Conservation (phyloP, 2,797 vertebrate genomes). For the Sciurus carolinensis region DNA sequence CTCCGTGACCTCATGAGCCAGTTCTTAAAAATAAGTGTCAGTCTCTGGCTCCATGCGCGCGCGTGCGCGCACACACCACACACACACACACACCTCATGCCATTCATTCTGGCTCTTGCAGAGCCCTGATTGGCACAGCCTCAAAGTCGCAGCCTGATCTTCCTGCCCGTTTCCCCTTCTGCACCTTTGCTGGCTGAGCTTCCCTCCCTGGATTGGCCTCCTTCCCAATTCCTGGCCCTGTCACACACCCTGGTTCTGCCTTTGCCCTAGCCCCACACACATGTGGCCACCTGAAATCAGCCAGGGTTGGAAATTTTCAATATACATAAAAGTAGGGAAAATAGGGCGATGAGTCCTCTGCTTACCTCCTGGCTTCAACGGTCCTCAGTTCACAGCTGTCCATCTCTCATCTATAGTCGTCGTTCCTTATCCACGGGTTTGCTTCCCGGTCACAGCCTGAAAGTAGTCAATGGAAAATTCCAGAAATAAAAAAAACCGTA, state of each 20-base stretch:
- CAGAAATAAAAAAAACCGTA: background rate
- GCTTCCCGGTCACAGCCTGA: background rate
- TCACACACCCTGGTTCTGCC: fast-evolving
- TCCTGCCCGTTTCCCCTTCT: background rate
- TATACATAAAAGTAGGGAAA: background rate
- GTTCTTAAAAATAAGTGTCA: background rate
- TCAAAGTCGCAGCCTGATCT: background rate
- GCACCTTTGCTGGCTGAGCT: background rate
- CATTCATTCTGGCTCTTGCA: background rate
- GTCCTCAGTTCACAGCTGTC: background rate
- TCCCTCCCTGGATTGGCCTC: background rate
- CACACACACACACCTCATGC: too few relatives aligned
- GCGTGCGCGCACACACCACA: too few relatives aligned
- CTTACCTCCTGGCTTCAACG: background rate
- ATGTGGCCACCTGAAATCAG: background rate
- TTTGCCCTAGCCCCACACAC: background rate
- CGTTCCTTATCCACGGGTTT: too few relatives aligned
- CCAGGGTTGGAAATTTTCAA: background rate
- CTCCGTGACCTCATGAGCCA: background rate
- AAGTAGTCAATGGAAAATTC: background rate
- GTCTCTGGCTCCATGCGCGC: too few relatives aligned
- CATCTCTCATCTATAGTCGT: background rate
- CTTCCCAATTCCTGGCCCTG: background rate
- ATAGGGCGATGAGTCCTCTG: background rate
- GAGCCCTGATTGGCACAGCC: background rate